Base-by-base conservation (phyloP, 2,888 invertebrate genomes). In the Meta bourneti region DNA sequence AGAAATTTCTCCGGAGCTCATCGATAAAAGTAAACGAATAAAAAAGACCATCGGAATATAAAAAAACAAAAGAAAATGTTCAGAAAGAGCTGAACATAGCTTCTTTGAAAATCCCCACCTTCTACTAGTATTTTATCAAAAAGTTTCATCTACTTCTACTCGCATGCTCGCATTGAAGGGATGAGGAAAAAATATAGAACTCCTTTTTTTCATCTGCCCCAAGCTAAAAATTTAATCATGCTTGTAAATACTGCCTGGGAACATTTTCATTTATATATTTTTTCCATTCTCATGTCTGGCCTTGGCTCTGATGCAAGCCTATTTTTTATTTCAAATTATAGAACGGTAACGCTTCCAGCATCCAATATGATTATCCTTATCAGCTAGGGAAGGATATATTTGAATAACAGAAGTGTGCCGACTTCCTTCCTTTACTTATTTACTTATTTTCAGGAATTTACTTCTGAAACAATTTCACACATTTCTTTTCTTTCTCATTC, bases 211-310 rank as follows among this genome's bases (percentile, higher is more conserved):
- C n/a, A 51, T 71, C 54, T 61, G 20, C 74, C 49, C 16, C 72
- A 70, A 74, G 89, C 81, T 83, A 78, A 83, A 89, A 89, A 89
- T 89, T 89, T 89, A 89, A 89, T 89, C 89, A 89, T 69, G 77
- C 89, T 89, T 89, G 83, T 87, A 87, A 87, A 87, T 87, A 80
- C 80, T 72, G 71, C 72, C 51, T 19, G n/a, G 70, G 69, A 86
- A 86, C 52, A 78, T 77, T 84, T 86, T 79, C 78, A 86, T 86
- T 70, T 85, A 85, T 85, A 20, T 74, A 71, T 84, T 83, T 75
- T 74, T 84, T 11, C 13, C 49, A 49, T 13, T 71, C 19, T 49
- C 70, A 20, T 48, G n/a, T 49, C 20, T 20, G 51, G 69, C n/a
- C 48, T 87, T 87, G 87, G 87, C 80, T 80, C 49, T 79, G 87